Evolutionary conservation across 2,113 vertebrate genomes (phyloP).

Genomic region (Piaya cayana): DNA sequence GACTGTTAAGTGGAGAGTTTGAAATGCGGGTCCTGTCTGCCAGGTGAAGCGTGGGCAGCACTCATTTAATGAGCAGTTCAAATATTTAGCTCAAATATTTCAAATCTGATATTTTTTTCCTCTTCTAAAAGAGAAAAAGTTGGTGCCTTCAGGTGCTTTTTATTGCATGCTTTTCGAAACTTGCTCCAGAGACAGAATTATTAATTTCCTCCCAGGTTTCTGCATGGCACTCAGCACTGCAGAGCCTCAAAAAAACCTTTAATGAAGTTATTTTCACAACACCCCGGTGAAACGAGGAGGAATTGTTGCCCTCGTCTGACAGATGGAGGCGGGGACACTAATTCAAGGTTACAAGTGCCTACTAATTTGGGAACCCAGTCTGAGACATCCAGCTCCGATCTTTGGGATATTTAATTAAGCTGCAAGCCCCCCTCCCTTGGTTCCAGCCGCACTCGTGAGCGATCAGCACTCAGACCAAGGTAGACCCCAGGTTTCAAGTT

Average conservation of each 20-base stretch:
- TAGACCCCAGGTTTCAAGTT: not conserved
- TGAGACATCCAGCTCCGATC: not conserved
- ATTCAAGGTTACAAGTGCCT: conserved; percentile 2
- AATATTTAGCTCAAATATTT: not conserved
- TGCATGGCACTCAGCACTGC: not conserved
- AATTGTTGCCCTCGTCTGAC: conserved; percentile 29
- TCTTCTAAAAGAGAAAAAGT: not conserved
- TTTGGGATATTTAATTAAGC: not conserved
- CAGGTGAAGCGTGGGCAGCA: not conserved
- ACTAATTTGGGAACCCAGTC: not conserved
- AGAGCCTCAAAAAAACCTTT: conserved; percentile 14
- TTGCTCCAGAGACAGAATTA: conserved; percentile 34
- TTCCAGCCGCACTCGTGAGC: not conserved
- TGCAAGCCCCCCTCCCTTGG: not conserved
- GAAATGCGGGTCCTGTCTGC: not conserved
- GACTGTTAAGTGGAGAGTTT: not conserved
- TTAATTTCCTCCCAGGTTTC: conserved; percentile 35
- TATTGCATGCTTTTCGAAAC: conserved; percentile 33
- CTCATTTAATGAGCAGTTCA: not conserved
- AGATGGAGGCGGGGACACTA: not conserved
- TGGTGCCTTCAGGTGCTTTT: conserved; percentile 14
- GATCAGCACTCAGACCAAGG: not conserved
- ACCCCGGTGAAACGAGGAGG: not conserved
- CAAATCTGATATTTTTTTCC: not conserved
- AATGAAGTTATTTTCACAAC: conserved; percentile 58